Evolutionary conservation across 2,888 invertebrate genomes (phyloP), one percentile per base, ranked within the genome.

Genomic region (Coleophora flavipennella): DNA sequence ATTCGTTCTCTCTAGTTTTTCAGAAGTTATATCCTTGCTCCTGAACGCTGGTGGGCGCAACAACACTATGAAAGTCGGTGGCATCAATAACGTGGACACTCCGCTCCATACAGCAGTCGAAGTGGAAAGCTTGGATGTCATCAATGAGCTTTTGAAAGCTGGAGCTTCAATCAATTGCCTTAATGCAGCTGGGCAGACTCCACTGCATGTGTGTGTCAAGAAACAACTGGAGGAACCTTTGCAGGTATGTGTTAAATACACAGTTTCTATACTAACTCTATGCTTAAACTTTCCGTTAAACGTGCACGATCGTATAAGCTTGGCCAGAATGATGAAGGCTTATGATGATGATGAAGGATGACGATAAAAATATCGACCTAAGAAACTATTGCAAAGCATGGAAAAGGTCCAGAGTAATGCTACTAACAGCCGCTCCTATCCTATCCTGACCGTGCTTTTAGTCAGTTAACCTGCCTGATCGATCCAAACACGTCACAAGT

Each of bases 71-170:
- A 59, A 49, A 31, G 8, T 47, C 7, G 39, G 50, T 8, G 64
- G 62, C 2, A 36, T 67, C 1, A 52, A 59, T 35, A 45, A 66
- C 25, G 34, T 67, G 9, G 70, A 76, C 13, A 86, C 86, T 0
- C 84, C 87, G 0, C 63, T 88, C 1, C 88, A 88, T 46, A 84
- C 80, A 0, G 87, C 87, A 0, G 86, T 86, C 0, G 69, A 76
- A 34, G 55, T 86, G 2, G 75, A 70, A 4, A 78, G 71, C 34
- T 43, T 75, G 27, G 75, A 80, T 0, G 79, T 78, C 2, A 78
- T 86, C 1, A 64, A 62, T 9, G 64, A 72, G 32, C 59, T 88
- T 1, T 53, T 87, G 4, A 62, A 74, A 1, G 66, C 73, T 8
- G 84, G 80, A 1, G 81, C 74, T 0, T 70, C 69, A 1, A 68